Evolutionary conservation across 2,888 invertebrate genomes (phyloP).

Genomic region (Nomada ferruginata): DNA sequence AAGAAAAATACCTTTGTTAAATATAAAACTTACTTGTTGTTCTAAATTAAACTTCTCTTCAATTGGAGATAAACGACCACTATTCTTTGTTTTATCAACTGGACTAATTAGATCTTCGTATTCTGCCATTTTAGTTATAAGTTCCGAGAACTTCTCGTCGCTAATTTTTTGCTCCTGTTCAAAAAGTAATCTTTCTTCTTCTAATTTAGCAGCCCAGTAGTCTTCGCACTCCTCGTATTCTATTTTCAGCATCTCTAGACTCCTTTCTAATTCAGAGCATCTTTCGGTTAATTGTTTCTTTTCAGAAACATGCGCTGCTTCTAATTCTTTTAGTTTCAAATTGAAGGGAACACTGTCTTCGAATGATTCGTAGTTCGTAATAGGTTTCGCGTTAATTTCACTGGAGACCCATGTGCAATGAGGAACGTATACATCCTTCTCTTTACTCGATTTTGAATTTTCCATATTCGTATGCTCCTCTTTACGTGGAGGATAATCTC

Average conservation of each 20-base stretch:
- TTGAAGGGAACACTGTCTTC: constrained; percentile 27
- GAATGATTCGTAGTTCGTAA: constrained; percentile 38
- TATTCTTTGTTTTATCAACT: constrained; percentile 83
- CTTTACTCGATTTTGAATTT: constrained; percentile 60
- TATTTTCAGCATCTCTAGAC: constrained; percentile 89
- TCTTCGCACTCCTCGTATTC: constrained; percentile 95
- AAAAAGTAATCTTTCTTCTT: constrained; percentile 90
- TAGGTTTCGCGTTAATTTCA: constrained; percentile 32
- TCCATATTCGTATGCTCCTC: constrained; percentile 67
- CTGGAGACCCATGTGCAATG: constrained; percentile 24
- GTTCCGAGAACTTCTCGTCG: constrained; percentile 90
- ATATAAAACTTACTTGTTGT: constrained; percentile 83
- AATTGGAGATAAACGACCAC: constrained; percentile 89
- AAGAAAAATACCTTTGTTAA: background rate
- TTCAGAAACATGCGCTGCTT: constrained; percentile 81
- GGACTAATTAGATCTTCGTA: constrained; percentile 91
- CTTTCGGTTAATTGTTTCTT: constrained; percentile 84
- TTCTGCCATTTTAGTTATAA: constrained; percentile 91
- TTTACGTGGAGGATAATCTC: constrained; percentile 80
- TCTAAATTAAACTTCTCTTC: constrained; percentile 90
- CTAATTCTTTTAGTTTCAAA: constrained; percentile 76
- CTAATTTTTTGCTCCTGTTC: constrained; percentile 91
- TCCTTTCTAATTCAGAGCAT: constrained; percentile 89
- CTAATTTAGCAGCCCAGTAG: constrained; percentile 92
- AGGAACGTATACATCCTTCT: constrained; percentile 50